Conservation (phyloP, 2,113 vertebrate species). For the Channa argus region DNA sequence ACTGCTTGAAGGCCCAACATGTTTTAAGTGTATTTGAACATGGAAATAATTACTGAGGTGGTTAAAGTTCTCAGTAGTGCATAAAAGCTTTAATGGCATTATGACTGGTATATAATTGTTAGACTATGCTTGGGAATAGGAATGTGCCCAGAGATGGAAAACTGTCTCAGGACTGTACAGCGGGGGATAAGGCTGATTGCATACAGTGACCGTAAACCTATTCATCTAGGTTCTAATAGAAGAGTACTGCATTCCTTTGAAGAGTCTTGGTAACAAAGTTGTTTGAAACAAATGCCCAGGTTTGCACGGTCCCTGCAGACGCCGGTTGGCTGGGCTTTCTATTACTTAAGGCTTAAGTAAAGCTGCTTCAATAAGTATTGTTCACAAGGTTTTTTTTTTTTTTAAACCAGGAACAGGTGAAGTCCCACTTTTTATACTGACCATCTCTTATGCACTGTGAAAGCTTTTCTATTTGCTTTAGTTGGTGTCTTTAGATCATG, state of each 20-base stretch:
- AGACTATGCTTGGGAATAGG: background rate
- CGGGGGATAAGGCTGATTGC: background rate
- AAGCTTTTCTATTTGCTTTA: conserved; percentile 26
- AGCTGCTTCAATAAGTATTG: background rate
- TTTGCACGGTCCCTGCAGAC: background rate
- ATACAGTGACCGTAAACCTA: too few relatives aligned
- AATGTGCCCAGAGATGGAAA: conserved; percentile 31
- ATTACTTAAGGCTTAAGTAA: too few relatives aligned
- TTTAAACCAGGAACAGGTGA: conserved; percentile 3
- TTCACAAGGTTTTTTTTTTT: background rate
- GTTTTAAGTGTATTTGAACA: conserved; percentile 14
- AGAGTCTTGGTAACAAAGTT: background rate
- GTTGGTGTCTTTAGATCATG: conserved; percentile 33
- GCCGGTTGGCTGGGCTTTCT: too few relatives aligned
- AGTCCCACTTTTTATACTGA: conserved; percentile 22
- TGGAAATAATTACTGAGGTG: background rate
- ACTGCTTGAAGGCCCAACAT: background rate
- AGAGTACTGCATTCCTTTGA: too few relatives aligned
- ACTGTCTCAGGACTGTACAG: background rate
- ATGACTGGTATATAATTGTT: conserved; percentile 9
- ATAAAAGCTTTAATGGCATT: conserved; percentile 21
- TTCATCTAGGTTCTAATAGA: background rate
- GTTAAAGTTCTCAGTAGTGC: conserved; percentile 29
- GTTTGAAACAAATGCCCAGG: background rate
- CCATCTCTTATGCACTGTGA: conserved; percentile 43